Percentiles rank a stretch among this genome's conserved stretches.
phyloP scores from a whole-genome alignment of 64 coral and sea anemone species.

The Pocillopora damicornis region DNA sequence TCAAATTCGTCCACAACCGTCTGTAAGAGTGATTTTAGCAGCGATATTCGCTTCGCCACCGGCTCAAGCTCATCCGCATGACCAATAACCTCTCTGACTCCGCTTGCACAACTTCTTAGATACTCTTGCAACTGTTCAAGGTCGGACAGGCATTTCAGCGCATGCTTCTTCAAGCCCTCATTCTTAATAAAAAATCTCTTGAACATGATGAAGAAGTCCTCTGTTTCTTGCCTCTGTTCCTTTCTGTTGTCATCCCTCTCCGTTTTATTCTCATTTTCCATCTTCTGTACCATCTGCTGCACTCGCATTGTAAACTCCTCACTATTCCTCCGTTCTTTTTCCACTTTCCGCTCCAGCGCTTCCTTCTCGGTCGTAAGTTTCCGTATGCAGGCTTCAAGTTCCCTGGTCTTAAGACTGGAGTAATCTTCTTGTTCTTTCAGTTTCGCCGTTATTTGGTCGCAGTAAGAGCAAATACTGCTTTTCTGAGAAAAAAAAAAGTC shows the following conservation, averaged over 20 bases:
- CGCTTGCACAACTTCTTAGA: neutral
- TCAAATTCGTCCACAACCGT: slow-evolving; percentile 19
- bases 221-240: neutral
- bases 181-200: slow-evolving; percentile 17
- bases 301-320: slow-evolving; percentile 20
- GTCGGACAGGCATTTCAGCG: slow-evolving; percentile 4
- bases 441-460: neutral
- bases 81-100: slow-evolving; percentile 23
- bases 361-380: slow-evolving; percentile 20
- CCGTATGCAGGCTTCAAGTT: slow-evolving; percentile 28
- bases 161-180: slow-evolving; percentile 11
- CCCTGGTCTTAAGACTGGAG: neutral
- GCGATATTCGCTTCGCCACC: slow-evolving; percentile 1
- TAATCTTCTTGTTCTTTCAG: neutral
- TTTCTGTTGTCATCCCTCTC: neutral
- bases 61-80: neutral
- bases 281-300: slow-evolving; percentile 21
- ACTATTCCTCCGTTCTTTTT: neutral
- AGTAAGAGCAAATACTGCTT: neutral
- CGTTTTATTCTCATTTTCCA: neutral
- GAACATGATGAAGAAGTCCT: slow-evolving; percentile 28
- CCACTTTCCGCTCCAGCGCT: neutral
- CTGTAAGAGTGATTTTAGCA: slow-evolving; percentile 27
- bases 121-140: neutral
- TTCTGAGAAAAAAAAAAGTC: neutral